These are phyloP conservation scores for Lithobates sylvaticus DNA, from an alignment of 2,797 vertebrate species.

Conservation along the genomic window DNA sequence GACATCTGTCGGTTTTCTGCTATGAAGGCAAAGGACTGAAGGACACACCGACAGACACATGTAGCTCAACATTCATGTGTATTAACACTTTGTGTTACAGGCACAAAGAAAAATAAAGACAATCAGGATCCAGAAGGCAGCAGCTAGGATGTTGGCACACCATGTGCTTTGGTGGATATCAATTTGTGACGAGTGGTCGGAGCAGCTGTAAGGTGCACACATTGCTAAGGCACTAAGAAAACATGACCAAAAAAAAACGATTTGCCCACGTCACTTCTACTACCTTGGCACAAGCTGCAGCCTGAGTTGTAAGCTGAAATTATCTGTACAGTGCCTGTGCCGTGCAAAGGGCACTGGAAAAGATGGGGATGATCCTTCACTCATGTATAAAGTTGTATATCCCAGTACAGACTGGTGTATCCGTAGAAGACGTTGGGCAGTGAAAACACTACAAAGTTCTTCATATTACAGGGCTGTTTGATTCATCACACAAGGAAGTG, in stretches of 20 bases:
- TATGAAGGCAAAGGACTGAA: background rate
- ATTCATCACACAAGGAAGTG: background rate
- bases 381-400: slow-evolving; percentile 12
- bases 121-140: slow-evolving; percentile 50
- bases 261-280: slow-evolving; percentile 11
- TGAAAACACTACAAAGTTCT: background rate
- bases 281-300: slow-evolving; percentile 37
- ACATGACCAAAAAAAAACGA: slow-evolving; percentile 5
- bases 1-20: background rate
- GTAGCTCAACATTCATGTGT: slow-evolving; percentile 46
- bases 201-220: slow-evolving; percentile 47
- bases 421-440: slow-evolving; percentile 1
- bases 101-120: slow-evolving; percentile 41
- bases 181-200: slow-evolving; percentile 7
- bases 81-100: slow-evolving; percentile 47
- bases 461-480: slow-evolving; percentile 7
- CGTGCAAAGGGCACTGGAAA: background rate
- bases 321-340: background rate
- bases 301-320: slow-evolving; percentile 28
- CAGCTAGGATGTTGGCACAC: slow-evolving; percentile 44
- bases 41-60: background rate
- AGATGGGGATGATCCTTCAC: slow-evolving; percentile 10
- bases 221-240: slow-evolving; percentile 57
- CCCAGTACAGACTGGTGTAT: background rate
- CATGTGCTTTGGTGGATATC: slow-evolving; percentile 19